Evolutionary conservation across 2,888 invertebrate genomes (phyloP), one percentile per base, ranked within the genome.

Genomic region (Trichopoda pennipes): DNA sequence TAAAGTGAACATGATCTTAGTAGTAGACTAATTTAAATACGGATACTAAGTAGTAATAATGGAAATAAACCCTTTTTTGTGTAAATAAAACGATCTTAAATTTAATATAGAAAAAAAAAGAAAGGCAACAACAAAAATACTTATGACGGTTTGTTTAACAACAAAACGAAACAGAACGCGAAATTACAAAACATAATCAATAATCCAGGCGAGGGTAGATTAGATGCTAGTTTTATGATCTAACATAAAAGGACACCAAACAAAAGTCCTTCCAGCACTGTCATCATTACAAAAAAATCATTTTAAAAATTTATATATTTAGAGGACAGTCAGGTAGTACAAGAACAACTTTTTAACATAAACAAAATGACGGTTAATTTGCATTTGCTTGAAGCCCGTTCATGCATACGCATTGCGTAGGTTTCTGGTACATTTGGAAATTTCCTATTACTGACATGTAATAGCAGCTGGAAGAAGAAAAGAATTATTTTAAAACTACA

Each of bases 161-260:
- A 47, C n/a, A 28, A 47, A 12, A 8, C 28, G 21, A 55, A n/a
- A 63, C n/a, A n/a, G 23, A 64, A 44, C 16, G 35, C 44, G 28
- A 66, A 38, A 55, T 53, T 47, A n/a, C 7, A 64, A 17, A 74
- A 47, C 49, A 38, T 64, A 53, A 60, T 64, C 56, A 28, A 47
- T 32, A 66, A 35, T 64, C 44, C 19, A 12, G 47, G 73, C 53
- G 69, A 75, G 56, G 35, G 14, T 38, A 63, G 69, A 66, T 79
- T 73, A 66, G 51, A 53, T 72, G 68, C 44, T 51, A 47, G 35
- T 69, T 79, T 82, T 81, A 82, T 84, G 56, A 58, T 47, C 60
- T 42, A 32, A 44, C 23, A 61, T 76, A 83, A 82, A 84, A 79
- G 81, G 81, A 82, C 82, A 83, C 55, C 53, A 76, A 84, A 84